A percentile compares a stretch with the other conserved stretches of the same genome.
Conservation (phyloP, 2,888 invertebrate species). For the Temnothorax unifasciatus region DNA sequence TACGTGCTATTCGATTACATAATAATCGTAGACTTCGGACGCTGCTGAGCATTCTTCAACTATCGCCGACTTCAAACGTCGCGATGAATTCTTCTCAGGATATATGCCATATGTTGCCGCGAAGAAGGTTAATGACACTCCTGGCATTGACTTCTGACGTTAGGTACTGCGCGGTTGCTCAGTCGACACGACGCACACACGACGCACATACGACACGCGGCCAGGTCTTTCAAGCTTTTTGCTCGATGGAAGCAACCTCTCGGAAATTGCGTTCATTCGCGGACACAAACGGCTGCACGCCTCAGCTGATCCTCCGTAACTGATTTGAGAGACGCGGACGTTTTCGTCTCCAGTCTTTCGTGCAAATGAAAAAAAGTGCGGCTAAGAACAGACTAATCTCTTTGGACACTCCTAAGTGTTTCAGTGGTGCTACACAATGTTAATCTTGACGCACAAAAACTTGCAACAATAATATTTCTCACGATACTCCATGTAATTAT, state of each 20-base stretch:
- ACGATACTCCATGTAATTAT: neutral
- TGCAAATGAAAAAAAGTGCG: neutral
- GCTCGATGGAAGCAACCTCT: slow-evolving; percentile 61
- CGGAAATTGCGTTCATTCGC: slow-evolving; percentile 70
- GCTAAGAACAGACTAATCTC: slow-evolving; percentile 19
- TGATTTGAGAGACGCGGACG: slow-evolving; percentile 21
- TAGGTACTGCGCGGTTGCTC: slow-evolving; percentile 54
- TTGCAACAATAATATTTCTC: neutral
- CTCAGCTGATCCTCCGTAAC: slow-evolving; percentile 37
- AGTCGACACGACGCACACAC: slow-evolving; percentile 58
- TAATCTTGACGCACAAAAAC: neutral
- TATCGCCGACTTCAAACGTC: slow-evolving; percentile 51
- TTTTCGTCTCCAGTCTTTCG: slow-evolving; percentile 21
- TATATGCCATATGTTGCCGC: slow-evolving; percentile 73
- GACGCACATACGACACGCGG: slow-evolving; percentile 69
- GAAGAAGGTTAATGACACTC: slow-evolving; percentile 77
- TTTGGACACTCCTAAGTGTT: neutral
- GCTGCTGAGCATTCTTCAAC: slow-evolving; percentile 59
- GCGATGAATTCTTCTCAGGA: slow-evolving; percentile 65
- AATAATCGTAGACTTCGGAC: slow-evolving; percentile 24
- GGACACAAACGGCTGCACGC: slow-evolving; percentile 46
- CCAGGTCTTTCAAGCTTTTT: slow-evolving; percentile 72
- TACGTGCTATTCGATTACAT: slow-evolving; percentile 5
- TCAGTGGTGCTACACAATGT: neutral
- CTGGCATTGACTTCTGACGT: slow-evolving; percentile 78